A percentile compares a stretch with the other conserved stretches of the same genome.
phyloP scores from a whole-genome alignment of 1,140 invertebrate genomes.

The Lamellibrachia luymesi region DNA sequence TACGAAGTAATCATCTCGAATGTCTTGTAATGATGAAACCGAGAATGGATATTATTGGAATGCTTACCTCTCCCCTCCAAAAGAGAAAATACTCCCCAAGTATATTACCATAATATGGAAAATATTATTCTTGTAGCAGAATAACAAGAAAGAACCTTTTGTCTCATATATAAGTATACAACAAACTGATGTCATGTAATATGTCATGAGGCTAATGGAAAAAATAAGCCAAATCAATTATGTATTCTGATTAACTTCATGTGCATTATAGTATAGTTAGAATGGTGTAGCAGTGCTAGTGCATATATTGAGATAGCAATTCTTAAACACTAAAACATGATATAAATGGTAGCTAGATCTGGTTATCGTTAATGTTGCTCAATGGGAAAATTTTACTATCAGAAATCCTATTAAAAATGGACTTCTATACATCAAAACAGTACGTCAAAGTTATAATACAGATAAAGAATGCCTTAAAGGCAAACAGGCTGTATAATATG shows the following conservation, averaged over 20 bases:
- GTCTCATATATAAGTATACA: background rate
- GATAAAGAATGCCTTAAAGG: background rate
- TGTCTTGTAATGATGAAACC: background rate
- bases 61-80: background rate
- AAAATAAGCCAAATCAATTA: background rate
- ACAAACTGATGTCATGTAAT: background rate
- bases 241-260: background rate
- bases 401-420: background rate
- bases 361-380: background rate
- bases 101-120: background rate
- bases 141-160: no score
- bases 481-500: background rate
- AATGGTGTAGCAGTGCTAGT: background rate
- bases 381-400: no score
- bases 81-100: background rate
- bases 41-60: no score
- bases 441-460: background rate
- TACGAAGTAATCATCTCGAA: background rate
- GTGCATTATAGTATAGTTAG: background rate
- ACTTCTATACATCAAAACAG: background rate
- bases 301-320: background rate
- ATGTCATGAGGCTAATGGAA: background rate
- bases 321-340: background rate
- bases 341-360: background rate
- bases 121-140: no score